Evolutionary conservation across 2,888 invertebrate genomes (phyloP), one percentile per base, ranked within the genome.

Genomic region (Tuberolachnus salignus): DNA sequence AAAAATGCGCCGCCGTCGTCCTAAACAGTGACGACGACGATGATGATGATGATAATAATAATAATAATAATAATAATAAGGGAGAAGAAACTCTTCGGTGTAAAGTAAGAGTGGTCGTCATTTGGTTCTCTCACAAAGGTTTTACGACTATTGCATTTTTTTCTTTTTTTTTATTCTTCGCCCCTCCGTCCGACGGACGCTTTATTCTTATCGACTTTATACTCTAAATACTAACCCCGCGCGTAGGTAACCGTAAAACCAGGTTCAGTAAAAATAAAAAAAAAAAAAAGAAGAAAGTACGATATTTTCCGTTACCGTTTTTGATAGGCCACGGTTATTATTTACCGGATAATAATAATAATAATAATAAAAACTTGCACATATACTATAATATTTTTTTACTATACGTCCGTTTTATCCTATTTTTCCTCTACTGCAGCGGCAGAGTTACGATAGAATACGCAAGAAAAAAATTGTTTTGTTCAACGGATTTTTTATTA

Each of bases 281-380:
- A n/a, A n/a, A n/a, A n/a, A n/a, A n/a, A n/a, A n/a, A 59, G n/a
- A 49, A 59, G 19, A 70, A 59, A 71, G 59, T 23, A 61, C 19
- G 19, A 73, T 51, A 73, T 73, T 73, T 73, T 63, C 42, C 73
- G 63, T 73, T 73, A 61, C 51, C 34, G 14, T 73, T 73, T 73
- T 73, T 51, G 34, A 34, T 10, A 73, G 34, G 16, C 34, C 9
- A 49, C 16, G 42, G 42, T 21, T 72, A 72, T 49, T 63, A 73
- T 34, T 73, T 73, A 63, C 42, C 26, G 61, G 34, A 61, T 73
- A 63, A 63, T 55, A n/a, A 55, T 34, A 34, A 34, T 34, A 34
- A 34, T 4, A 34, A 3, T 34, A 34, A 34, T 34, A 34, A 34
- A 4, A 34, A 34, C 34, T 34, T 59, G 3, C 9, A 26, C 14